Evolutionary conservation across 2,797 vertebrate genomes (phyloP), one percentile per base, ranked within the genome.

Genomic region (Onychomys leucogaster): DNA sequence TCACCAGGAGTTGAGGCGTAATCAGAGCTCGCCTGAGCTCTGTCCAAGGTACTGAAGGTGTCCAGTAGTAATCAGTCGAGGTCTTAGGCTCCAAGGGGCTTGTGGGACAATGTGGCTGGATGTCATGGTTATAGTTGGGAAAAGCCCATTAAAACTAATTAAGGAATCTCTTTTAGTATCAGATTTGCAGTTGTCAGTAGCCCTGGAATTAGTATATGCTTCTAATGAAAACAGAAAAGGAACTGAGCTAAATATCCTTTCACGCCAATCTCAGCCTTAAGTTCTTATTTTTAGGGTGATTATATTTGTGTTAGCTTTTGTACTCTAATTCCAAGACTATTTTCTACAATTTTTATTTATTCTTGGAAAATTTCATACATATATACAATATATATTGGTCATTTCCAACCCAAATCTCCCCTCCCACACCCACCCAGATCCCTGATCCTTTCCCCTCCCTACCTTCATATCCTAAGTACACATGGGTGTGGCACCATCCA

Each of bases 21-120:
- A 13, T 4, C 43, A 2, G 0, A 52, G 1, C 1, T 0, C 9
- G 49, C 25, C 81, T 7, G 13, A 63, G 12, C 61, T 73, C 2
- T 32, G 29, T 76, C 76, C 91, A 27, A 52, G 29, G 71, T 49
- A 10, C 91, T 83, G 61, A 91, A 63, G 19, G 43, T 85, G 41
- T 14, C 32, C 34, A 19, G 0, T 0, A 21, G 34, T 43, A 21
- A 14, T 69, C 4, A 3, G 8, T 29, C 14, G 25, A 37, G 34
- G 10, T 61, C 93, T 94, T 77, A 37, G 32, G 34, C 65, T 73
- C 17, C 34, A 23, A 32, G 6, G 49, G 32, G 55, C 9, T 65
- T 37, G 43, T 1, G 7, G 2, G 46, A 37, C 37, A n/a, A 29
- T 4, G 37, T 9, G 4, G 41, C 41, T n/a, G 1, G 21, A 63